These are phyloP conservation scores for Pyrgilauda ruficollis DNA, from an alignment of 2,113 vertebrate genomes.

Conservation along the genomic window DNA sequence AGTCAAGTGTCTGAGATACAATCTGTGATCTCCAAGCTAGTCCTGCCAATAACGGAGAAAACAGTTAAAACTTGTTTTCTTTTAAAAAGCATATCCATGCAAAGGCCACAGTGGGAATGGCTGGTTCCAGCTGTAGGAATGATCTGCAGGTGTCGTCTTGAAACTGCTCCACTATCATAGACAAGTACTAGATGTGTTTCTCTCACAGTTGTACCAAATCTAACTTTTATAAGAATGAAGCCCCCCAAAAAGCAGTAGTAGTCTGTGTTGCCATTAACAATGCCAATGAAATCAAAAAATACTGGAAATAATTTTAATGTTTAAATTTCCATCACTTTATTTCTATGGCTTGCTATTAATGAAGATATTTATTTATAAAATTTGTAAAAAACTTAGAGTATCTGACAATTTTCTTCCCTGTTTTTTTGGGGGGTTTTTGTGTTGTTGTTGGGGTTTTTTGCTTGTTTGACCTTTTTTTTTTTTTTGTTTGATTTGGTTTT, in stretches of 20 bases:
- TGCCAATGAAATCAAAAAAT: background rate
- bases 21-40: background rate
- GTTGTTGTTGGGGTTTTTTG: background rate
- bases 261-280: background rate
- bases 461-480: background rate
- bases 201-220: background rate
- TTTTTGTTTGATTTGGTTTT: background rate
- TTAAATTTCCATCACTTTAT: conserved; percentile 7
- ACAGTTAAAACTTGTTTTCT: background rate
- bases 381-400: conserved; percentile 1
- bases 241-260: background rate
- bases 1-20: rapidly evolving
- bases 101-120: background rate
- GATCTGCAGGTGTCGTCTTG: background rate
- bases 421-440: background rate
- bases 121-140: background rate
- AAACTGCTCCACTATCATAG: background rate
- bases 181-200: rapidly evolving
- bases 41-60: background rate
- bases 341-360: conserved; percentile 24
- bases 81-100: background rate
- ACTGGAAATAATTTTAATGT: background rate
- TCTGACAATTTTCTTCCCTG: conserved; percentile 2
- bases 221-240: background rate
- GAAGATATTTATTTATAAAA: background rate